Evolutionary conservation across 2,113 vertebrate species (phyloP).

Genomic region (Chamaetylas fuelleborni): DNA sequence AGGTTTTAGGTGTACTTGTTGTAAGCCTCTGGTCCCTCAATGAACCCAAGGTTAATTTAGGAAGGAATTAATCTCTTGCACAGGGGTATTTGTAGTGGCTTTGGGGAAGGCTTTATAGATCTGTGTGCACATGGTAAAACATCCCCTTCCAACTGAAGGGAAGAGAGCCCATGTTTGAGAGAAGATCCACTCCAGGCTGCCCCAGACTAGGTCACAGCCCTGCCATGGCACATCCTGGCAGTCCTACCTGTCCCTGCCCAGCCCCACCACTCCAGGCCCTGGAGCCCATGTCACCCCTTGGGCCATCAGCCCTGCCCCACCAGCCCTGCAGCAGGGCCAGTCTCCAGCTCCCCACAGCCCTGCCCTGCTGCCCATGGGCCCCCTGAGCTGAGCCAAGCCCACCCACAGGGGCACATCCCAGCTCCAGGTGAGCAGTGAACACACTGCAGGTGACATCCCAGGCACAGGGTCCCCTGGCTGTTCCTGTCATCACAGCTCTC

Average conservation of each 20-base stretch:
- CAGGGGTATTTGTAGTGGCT: background rate
- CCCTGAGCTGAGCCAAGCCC: background rate
- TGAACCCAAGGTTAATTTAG: background rate
- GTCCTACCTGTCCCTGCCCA: background rate
- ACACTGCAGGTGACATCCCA: background rate
- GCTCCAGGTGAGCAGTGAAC: background rate
- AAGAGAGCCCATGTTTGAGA: background rate
- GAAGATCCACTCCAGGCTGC: background rate
- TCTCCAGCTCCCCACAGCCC: background rate
- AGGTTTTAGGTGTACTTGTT: background rate
- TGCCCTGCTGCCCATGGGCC: background rate
- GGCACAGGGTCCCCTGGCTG: background rate
- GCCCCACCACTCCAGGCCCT: no score
- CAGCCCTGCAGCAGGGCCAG: accelerated
- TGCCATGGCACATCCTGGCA: background rate
- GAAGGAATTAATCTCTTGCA: background rate
- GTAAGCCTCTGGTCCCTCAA: background rate
- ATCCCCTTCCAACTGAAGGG: background rate
- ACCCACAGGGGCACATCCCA: accelerated
- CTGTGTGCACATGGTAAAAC: accelerated
- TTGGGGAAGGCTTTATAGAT: background rate
- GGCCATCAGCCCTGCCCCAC: background rate
- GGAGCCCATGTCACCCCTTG: no score
- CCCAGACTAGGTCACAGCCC: background rate
- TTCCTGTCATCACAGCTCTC: background rate